Percentiles rank a stretch among this genome's conserved stretches.
Evolutionary conservation across 2,888 invertebrate genomes (phyloP).

Genomic region (Apodemia mormo): DNA sequence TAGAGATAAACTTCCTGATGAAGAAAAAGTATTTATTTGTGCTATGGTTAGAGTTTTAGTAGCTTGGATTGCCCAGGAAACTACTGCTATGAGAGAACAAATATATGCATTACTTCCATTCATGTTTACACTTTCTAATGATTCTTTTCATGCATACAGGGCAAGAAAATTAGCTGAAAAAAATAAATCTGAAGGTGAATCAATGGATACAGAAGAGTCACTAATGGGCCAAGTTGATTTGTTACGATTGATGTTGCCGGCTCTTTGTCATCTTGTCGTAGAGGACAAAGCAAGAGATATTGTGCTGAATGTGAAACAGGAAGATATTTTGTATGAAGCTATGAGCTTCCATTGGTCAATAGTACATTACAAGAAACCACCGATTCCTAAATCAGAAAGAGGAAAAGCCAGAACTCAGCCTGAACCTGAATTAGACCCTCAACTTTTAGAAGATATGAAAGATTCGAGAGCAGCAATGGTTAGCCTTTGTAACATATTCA

Average conservation of each 20-base stretch:
- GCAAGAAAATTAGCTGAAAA: slow-evolving; percentile 86
- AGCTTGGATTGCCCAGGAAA: slow-evolving; percentile 96
- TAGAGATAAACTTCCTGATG: slow-evolving; percentile 84
- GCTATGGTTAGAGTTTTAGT: slow-evolving; percentile 92
- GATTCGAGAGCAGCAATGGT: slow-evolving; percentile 92
- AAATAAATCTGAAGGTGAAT: slow-evolving; percentile 80
- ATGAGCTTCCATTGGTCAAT: slow-evolving; percentile 93
- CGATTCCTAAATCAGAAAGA: slow-evolving; percentile 90
- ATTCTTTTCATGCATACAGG: slow-evolving; percentile 89
- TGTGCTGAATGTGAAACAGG: slow-evolving; percentile 88
- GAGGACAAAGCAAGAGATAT: slow-evolving; percentile 93
- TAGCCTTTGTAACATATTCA: slow-evolving; percentile 94
- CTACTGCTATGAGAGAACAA: slow-evolving; percentile 92
- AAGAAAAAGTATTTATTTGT: slow-evolving; percentile 90
- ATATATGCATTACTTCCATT: slow-evolving; percentile 91
- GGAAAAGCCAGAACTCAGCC: slow-evolving; percentile 88
- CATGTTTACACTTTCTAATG: slow-evolving; percentile 89
- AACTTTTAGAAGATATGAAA: slow-evolving; percentile 90
- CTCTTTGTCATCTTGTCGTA: slow-evolving; percentile 94
- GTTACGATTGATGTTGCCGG: slow-evolving; percentile 91
- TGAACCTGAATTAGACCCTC: slow-evolving; percentile 87
- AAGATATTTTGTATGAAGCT: slow-evolving; percentile 90
- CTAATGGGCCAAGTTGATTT: slow-evolving; percentile 86
- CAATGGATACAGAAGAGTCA: slow-evolving; percentile 66
- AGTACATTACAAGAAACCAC: slow-evolving; percentile 91